These are phyloP conservation scores for Dynastes grantii DNA, from an alignment of 2,888 invertebrate species.

Conservation along the genomic window DNA sequence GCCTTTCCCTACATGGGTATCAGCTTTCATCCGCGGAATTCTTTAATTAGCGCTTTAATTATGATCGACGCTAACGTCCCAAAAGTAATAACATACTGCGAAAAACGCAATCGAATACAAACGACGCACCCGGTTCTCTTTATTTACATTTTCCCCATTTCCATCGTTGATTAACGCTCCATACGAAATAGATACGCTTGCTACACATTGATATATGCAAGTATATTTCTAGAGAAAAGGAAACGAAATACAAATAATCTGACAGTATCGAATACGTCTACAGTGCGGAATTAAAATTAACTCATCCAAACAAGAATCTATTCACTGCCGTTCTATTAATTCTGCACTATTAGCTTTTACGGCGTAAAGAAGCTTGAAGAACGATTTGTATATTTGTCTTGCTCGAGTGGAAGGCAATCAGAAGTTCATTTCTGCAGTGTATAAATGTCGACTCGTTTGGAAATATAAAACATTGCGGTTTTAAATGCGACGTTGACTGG, in stretches of 20 bases:
- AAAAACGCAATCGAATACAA: slow-evolving; percentile 1
- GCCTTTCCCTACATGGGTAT: not conserved
- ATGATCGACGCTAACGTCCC: slow-evolving; percentile 12
- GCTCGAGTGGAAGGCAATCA: not conserved
- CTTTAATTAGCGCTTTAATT: slow-evolving; percentile 17
- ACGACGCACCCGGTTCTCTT: not conserved
- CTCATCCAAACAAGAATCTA: slow-evolving; percentile 11
- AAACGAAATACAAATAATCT: slow-evolving; percentile 11
- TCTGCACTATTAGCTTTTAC: slow-evolving; percentile 26
- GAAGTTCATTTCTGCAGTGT: slow-evolving; percentile 28
- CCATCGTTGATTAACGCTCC: slow-evolving; percentile 23
- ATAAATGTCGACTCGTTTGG: not conserved
- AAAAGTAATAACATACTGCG: too few species aligned
- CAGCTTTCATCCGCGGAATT: not conserved
- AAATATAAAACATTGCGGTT: slow-evolving; percentile 17
- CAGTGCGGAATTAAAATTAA: not conserved
- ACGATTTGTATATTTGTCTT: slow-evolving; percentile 30
- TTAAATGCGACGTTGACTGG: slow-evolving; percentile 7
- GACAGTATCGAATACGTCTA: not conserved
- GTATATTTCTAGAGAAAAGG: not conserved
- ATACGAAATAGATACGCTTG: not conserved
- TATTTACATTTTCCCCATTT: slow-evolving; percentile 16
- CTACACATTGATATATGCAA: not conserved
- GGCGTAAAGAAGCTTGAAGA: slow-evolving; percentile 13
- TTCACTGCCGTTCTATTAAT: slow-evolving; percentile 5